Percentiles rank a stretch among this genome's conserved stretches.
Evolutionary conservation across 2,113 vertebrate genomes (phyloP).

Genomic region (Porphyrio hochstetteri): DNA sequence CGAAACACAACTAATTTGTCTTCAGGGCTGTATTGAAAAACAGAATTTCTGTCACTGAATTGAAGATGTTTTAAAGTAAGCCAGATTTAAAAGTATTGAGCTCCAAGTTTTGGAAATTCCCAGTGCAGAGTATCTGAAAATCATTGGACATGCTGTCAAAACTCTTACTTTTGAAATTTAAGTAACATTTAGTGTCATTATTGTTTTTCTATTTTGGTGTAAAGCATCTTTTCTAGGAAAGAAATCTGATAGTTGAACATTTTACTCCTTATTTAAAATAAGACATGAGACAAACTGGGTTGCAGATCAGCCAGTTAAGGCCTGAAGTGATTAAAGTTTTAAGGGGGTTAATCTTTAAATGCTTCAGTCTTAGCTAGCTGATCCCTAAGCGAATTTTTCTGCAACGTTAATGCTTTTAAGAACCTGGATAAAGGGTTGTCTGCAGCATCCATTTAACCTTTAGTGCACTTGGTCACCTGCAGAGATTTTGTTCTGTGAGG

Average conservation of each 20-base stretch:
- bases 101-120: background rate
- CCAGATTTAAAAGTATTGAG: background rate
- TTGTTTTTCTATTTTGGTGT: background rate
- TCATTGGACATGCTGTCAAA: background rate
- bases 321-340: slow-evolving; percentile 51
- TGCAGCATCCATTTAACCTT: background rate
- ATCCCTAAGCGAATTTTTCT: slow-evolving; percentile 47
- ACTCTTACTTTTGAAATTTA: background rate
- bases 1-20: background rate
- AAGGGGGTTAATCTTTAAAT: slow-evolving; percentile 36
- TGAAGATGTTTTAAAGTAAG: background rate
- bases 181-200: background rate
- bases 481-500: background rate
- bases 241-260: background rate
- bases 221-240: background rate
- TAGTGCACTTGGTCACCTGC: background rate
- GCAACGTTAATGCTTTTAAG: background rate
- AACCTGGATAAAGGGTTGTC: background rate
- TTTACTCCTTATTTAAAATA: background rate
- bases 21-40: background rate
- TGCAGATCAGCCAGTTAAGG: background rate
- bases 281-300: background rate
- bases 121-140: background rate
- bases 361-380: slow-evolving; percentile 20
- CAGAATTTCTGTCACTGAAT: background rate